Percentiles rank a stretch among this genome's conserved stretches.
phyloP scores from a whole-genome alignment of 2,113 vertebrate species.

The Grammomys dolichurus region DNA sequence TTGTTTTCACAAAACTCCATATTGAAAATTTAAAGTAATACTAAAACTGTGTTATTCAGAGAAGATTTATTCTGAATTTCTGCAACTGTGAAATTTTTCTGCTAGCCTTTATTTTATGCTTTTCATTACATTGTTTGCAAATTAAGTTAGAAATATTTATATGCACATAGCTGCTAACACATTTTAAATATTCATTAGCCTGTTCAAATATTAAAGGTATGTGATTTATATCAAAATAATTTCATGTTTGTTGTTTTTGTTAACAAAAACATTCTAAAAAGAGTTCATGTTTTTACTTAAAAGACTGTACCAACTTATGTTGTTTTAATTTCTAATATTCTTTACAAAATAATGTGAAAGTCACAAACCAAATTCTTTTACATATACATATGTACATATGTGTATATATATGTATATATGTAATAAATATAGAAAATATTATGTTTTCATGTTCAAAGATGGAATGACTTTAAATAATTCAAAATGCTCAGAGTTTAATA shows the following conservation, averaged over 20 bases:
- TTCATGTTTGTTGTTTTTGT: background rate
- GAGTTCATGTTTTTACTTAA: background rate
- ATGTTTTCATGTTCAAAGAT: background rate
- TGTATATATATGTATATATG: no score
- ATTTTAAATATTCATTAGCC: background rate
- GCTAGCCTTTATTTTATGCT: background rate
- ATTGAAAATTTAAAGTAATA: background rate
- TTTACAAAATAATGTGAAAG: background rate
- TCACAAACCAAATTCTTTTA: background rate
- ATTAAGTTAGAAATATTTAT: background rate
- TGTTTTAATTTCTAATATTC: slow-evolving; percentile 34
- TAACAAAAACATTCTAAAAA: background rate
- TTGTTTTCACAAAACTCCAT: background rate
- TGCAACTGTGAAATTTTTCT: background rate
- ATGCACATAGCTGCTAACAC: background rate
- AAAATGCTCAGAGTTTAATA: background rate
- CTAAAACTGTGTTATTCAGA: background rate
- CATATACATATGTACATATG: background rate
- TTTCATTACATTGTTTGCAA: background rate
- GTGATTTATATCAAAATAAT: background rate
- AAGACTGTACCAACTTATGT: background rate
- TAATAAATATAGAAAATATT: background rate
- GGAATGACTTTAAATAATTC: background rate
- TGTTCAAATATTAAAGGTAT: background rate
- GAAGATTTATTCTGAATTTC: background rate